Conservation (phyloP, 2,888 invertebrate species). For the Calliphora vomitoria region DNA sequence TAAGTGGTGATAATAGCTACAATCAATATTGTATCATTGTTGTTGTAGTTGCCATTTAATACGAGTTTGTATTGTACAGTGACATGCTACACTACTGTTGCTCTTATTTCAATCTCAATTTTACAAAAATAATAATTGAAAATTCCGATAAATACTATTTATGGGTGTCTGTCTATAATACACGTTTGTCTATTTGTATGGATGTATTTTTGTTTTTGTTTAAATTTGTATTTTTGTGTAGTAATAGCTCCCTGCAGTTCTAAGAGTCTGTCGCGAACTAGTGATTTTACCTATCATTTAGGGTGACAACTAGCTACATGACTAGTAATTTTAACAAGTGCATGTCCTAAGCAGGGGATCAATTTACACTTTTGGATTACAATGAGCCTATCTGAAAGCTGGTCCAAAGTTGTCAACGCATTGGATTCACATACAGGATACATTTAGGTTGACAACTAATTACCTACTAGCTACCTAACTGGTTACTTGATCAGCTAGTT, state of each 20-base stretch:
- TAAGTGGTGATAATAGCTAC: slow-evolving; percentile 59
- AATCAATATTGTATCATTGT: slow-evolving; percentile 5
- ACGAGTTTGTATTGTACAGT: slow-evolving; percentile 13
- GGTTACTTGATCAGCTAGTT: no score
- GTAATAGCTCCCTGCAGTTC: neutral
- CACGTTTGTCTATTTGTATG: neutral
- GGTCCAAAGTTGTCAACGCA: no score
- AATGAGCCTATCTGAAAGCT: no score
- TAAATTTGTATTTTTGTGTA: neutral
- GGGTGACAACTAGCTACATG: no score
- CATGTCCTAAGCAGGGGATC: no score
- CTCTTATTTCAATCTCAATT: slow-evolving; percentile 63
- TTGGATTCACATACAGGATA: no score
- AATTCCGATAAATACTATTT: slow-evolving; percentile 41
- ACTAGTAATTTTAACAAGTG: no score
- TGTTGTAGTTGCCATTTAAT: slow-evolving; percentile 20
- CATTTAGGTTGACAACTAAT: no score
- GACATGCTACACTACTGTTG: slow-evolving; percentile 38
- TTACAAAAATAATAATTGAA: slow-evolving; percentile 51
- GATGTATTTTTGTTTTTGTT: neutral
- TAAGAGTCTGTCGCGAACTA: no score
- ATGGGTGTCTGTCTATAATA: neutral
- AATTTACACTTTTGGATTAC: no score
- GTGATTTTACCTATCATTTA: no score
- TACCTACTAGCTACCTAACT: no score